phyloP scores from a whole-genome alignment of 2,113 vertebrate species.

The Hippolais icterina region DNA sequence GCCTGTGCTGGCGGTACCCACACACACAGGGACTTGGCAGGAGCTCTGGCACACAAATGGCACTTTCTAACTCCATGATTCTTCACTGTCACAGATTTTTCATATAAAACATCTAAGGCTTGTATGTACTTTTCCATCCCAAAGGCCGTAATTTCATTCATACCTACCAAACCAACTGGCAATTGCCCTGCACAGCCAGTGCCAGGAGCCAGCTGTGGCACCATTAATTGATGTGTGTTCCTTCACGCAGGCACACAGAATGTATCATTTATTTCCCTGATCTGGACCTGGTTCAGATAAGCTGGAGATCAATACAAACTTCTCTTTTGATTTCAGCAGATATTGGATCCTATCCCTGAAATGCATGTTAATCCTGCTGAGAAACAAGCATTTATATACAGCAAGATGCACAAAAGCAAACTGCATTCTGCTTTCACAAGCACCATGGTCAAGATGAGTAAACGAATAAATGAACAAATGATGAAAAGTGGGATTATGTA shows the following conservation, averaged over 20 bases:
- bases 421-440: neutral
- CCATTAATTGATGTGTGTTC: neutral
- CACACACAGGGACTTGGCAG: neutral
- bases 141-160: neutral
- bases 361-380: neutral
- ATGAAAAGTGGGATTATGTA: neutral
- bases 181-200: neutral
- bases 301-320: neutral
- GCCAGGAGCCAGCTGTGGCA: neutral
- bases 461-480: neutral
- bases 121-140: neutral
- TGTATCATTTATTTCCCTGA: neutral
- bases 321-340: neutral
- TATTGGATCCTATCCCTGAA: neutral
- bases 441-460: neutral
- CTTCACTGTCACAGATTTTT: neutral
- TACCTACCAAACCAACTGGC: neutral
- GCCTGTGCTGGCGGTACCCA: neutral
- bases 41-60: neutral
- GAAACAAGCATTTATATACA: neutral
- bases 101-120: neutral
- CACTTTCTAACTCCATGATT: neutral
- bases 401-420: neutral
- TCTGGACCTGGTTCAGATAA: neutral
- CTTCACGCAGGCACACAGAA: neutral